Evolutionary conservation across 1,140 invertebrate genomes (phyloP), one percentile per base, ranked within the genome.

Genomic region (Aphaenogaster floridana): DNA sequence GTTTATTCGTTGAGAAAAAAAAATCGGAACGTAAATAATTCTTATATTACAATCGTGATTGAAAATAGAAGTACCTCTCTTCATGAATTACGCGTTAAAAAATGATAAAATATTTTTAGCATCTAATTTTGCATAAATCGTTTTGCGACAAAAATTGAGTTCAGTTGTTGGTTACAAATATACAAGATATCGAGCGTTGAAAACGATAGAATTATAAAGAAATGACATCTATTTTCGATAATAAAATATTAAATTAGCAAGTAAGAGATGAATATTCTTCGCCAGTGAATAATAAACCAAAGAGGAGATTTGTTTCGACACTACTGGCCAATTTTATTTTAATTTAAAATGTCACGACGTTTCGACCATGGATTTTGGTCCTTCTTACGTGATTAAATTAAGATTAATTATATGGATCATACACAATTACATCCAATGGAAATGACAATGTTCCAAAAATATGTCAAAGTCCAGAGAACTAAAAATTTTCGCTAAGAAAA

Each of bases 11-110:
- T 36, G 3, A 3, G 13, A 28, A 76, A 59, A 28, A 28, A 76
- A 59, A 42, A 74, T 66, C 4, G 3, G 9, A 9, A 76, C 39
- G 11, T 74, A 5, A 42, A 21, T 76, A 45, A 76, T 76, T 76
- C 7, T 61, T 28, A 28, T 42, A 15, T 57, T 39, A 7, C 36
- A 69, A 69, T 59, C 21, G 5, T 1, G 5, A 45, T 76, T 76
- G 7, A 52, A 34, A 52, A 76, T 13, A 28, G 5, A 76, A 59
- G 8, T 9, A 8, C 7, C 45, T 61, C 5, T 76, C n/a, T 76
- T 61, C 36, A 9, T 1, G 39, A 68, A 28, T 68, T 11, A 21
- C 0, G 5, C 6, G 8, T 45, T 17, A 76, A 3, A 76, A 57
- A 59, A 57, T 13, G 17, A 15, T 39, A 21, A 57, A 45, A 28